Evolutionary conservation across 2,113 vertebrate species (phyloP).

Genomic region (Gavia stellata): DNA sequence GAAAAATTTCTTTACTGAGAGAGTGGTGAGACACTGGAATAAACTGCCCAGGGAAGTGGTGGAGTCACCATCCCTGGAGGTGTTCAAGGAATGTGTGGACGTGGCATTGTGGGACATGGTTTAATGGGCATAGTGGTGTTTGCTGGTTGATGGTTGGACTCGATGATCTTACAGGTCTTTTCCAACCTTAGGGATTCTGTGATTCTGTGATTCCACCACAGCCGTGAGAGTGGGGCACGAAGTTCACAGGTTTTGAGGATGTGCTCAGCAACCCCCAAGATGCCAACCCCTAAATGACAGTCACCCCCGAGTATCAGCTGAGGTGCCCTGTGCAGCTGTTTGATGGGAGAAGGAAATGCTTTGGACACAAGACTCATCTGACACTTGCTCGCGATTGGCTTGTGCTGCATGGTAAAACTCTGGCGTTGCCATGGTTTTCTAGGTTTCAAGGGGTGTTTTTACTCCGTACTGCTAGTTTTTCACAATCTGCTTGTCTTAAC

Average conservation of each 20-base stretch:
- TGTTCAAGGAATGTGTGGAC: too few relatives aligned
- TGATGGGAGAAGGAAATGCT: not conserved
- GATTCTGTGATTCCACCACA: too few relatives aligned
- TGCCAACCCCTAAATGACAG: not conserved
- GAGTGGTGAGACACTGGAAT: too few relatives aligned
- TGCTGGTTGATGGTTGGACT: too few relatives aligned
- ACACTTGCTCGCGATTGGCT: not conserved
- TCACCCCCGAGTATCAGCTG: not conserved
- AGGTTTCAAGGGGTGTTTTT: not conserved
- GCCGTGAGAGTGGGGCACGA: accelerated
- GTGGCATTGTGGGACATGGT: too few relatives aligned
- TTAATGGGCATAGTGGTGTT: too few relatives aligned
- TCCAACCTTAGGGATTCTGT: too few relatives aligned
- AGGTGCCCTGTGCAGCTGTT: not conserved
- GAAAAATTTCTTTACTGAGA: too few relatives aligned
- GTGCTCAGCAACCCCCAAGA: accelerated
- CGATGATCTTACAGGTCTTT: too few relatives aligned
- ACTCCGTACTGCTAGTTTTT: not conserved
- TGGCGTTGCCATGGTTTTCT: not conserved
- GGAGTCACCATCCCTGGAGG: too few relatives aligned
- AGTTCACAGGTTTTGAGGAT: not conserved
- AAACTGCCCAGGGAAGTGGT: too few relatives aligned
- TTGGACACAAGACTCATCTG: not conserved
- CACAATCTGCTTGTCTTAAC: not conserved
- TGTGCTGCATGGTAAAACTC: not conserved